Percentiles rank a stretch among this genome's conserved stretches.
phyloP scores from a whole-genome alignment of 2,888 invertebrate genomes.

The Cryptocephalus moraei region DNA sequence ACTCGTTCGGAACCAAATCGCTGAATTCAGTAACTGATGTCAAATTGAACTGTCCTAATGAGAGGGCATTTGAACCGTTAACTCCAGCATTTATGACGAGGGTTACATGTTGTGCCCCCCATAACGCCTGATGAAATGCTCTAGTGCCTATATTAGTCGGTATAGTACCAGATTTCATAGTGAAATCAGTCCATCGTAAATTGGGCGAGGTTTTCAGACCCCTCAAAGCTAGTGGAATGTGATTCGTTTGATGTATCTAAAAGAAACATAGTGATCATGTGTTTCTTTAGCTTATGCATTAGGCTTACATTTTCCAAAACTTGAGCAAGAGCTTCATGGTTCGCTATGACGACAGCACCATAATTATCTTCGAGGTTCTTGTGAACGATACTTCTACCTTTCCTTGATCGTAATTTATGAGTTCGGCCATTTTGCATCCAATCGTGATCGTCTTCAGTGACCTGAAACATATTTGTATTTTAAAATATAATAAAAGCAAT shows the following conservation, averaged over 20 bases:
- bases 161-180: slow-evolving; percentile 36
- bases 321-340: slow-evolving; percentile 82
- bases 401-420: slow-evolving; percentile 56
- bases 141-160: slow-evolving; percentile 56
- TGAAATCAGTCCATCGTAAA: slow-evolving; percentile 65
- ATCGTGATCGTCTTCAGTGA: slow-evolving; percentile 43
- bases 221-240: slow-evolving; percentile 57
- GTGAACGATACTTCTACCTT: slow-evolving; percentile 74
- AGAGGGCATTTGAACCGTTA: slow-evolving; percentile 38
- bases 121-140: slow-evolving; percentile 65
- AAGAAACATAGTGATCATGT: neutral
- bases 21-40: slow-evolving; percentile 72
- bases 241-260: slow-evolving; percentile 59
- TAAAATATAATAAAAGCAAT: too few relatives aligned
- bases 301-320: slow-evolving; percentile 71
- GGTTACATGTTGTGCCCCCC: slow-evolving; percentile 63
- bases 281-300: neutral
- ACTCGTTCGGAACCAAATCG: slow-evolving; percentile 62
- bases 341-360: slow-evolving; percentile 79
- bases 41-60: slow-evolving; percentile 53
- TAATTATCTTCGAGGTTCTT: slow-evolving; percentile 83
- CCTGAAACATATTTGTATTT: slow-evolving; percentile 26
- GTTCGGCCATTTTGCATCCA: slow-evolving; percentile 39
- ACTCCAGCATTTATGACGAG: slow-evolving; percentile 55
- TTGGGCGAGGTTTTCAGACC: slow-evolving; percentile 63